Evolutionary conservation across 2,888 invertebrate species (phyloP), one percentile per base, ranked within the genome.

Genomic region (Nipponacmea schrenckii): DNA sequence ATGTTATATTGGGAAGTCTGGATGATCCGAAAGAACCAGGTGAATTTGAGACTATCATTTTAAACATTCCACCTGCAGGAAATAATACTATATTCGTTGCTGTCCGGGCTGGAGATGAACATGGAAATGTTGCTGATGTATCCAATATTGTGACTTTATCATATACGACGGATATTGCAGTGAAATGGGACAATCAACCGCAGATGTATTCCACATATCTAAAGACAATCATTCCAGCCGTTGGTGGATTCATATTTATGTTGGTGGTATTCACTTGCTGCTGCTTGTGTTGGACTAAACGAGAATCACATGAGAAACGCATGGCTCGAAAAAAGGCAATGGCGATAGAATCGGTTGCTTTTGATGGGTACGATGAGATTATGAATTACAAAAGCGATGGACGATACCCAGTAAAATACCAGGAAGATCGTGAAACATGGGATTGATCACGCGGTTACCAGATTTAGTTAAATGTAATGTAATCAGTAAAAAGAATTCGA

Each of bases 81-180:
- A 76, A 74, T 64, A 39, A 48, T 15, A 80, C 77, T 2, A 45
- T 78, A 8, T 79, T 66, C 66, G 20, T 79, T 3, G 68, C 69
- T n/a, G 46, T 80, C 17, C 69, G 71, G 1, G 76, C 80, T 15
- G 69, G 74, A 17, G 80, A 80, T 68, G 65, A 71, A 12, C 65
- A 48, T 31, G 74, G 73, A 14, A 80, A 80, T 66, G 50, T 39
- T 20, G 80, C 77, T 3, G 76, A 74, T 2, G 39, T 70, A 1
- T 80, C 80, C 39, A 80, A 80, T 67, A 70, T 79, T 39, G 71
- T 80, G 15, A 74, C 79, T 0, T 39, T 80, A 5, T 80, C 80
- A 17, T 68, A 70, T 12, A 76, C 74, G 15, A 26, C 66, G 14
- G 73, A 74, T 0, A 63, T 72, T 5, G 67, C 76, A 4, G 73